Evolutionary conservation across 2,113 vertebrate species (phyloP), one percentile per base, ranked within the genome.

Genomic region (Thalassoma bifasciatum): DNA sequence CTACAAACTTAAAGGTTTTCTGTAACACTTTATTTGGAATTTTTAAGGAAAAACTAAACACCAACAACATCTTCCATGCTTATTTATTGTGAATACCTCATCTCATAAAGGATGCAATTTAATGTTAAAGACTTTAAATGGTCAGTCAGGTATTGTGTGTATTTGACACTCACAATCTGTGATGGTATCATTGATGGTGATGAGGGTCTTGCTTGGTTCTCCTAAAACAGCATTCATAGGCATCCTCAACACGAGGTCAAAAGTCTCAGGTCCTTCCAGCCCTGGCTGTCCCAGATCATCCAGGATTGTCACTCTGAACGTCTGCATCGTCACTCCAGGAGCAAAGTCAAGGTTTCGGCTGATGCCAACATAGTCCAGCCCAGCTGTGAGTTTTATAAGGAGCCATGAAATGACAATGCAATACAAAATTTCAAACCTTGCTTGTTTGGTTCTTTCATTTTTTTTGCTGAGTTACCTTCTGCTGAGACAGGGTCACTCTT

Each of bases 241-340:
- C 95, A 95, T 94, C 37, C 91, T 85, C n/a, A 96, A 89, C 65
- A 95, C 90, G 8, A 96, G 89, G 87, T 96, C 94, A 91, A 95
- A 96, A 42, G 72, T 94, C 90, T 96, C 94, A 0, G 51, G 91
- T 0, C 96, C 95, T 81, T 98, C 95, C 54, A 95, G 88, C 81
- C 94, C 74, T 0, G 96, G 94, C 70, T 94, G 94, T 19, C 91
- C 92, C 81, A 94, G 82, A 75, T 96, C 95, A 79, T 95, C 94
- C 57, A 96, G 90, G 72, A 96, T 94, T n/a, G 92, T 95, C 64
- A 96, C 95, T 38, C 54, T 91, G 69, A 96, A 94, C 0, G 92
- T 95, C 89, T 95, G 95, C 93, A 94, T 89, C 2, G 86, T 93
- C 24, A 95, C 93, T 12, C 95, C 96, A 0, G 94, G 95, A 26